Percentiles rank a stretch among this genome's conserved stretches.
Conservation (phyloP, 2,113 vertebrate genomes). For the Puntigrus tetrazona region DNA sequence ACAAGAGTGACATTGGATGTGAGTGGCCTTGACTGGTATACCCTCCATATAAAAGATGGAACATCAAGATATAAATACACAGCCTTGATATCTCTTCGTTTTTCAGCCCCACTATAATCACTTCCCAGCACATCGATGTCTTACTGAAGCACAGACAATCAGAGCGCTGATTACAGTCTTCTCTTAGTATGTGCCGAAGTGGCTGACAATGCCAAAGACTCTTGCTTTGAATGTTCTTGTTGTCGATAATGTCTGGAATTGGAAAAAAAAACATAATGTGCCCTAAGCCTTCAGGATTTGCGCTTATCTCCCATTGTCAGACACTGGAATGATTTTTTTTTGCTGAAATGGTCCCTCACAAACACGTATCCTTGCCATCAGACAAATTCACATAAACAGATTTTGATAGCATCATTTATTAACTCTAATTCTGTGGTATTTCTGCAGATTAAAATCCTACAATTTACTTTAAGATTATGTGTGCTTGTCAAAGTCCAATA, state of each 20-base stretch:
- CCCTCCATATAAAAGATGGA: slow-evolving; percentile 67
- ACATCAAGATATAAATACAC: slow-evolving; percentile 75
- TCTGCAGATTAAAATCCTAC: background rate
- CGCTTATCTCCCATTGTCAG: slow-evolving; percentile 31
- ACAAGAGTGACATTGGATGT: slow-evolving; percentile 69
- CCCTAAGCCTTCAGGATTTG: slow-evolving; percentile 51
- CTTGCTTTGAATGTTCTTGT: slow-evolving; percentile 41
- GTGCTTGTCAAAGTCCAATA: background rate
- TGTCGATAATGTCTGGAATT: slow-evolving; percentile 60
- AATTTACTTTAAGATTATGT: background rate
- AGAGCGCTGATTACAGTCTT: background rate
- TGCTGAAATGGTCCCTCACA: slow-evolving; percentile 11
- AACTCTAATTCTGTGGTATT: slow-evolving; percentile 1
- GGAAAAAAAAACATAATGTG: slow-evolving; percentile 53
- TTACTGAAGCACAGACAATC: background rate
- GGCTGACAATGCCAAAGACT: background rate
- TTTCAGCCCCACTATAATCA: slow-evolving; percentile 39
- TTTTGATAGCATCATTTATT: slow-evolving; percentile 4
- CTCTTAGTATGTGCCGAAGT: background rate
- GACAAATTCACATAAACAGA: slow-evolving; percentile 13
- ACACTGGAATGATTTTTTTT: slow-evolving; percentile 20
- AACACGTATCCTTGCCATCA: background rate
- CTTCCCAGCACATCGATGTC: slow-evolving; percentile 42
- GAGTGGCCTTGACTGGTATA: slow-evolving; percentile 70
- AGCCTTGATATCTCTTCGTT: slow-evolving; percentile 66